Conservation (phyloP, 2,797 vertebrate genomes). For the Molossus molossus region DNA sequence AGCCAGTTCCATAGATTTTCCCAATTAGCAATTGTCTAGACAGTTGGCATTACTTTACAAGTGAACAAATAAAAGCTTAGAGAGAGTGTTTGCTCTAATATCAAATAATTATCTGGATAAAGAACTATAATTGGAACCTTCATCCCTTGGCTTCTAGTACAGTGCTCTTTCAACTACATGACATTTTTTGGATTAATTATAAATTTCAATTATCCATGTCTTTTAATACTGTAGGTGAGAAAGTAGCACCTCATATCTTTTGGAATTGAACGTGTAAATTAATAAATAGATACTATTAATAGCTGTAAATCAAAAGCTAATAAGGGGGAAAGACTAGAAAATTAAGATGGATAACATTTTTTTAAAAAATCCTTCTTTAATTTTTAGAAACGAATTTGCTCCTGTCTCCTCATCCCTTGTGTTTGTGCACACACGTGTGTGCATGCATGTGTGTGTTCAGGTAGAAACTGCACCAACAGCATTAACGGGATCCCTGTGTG, state of each 20-base stretch:
- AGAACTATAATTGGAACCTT: background rate
- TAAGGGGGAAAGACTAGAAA: slow-evolving; percentile 59
- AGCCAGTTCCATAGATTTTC: background rate
- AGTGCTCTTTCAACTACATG: background rate
- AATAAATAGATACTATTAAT: slow-evolving; percentile 69
- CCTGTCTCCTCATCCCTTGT: background rate
- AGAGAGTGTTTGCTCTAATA: background rate
- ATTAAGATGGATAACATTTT: slow-evolving; percentile 20
- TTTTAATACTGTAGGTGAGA: slow-evolving; percentile 38
- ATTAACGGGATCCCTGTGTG: background rate
- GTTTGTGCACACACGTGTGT: background rate
- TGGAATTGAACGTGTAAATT: slow-evolving; percentile 65
- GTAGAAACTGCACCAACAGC: background rate
- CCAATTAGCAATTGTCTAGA: background rate
- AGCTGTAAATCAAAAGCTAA: slow-evolving; percentile 65
- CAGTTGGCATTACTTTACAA: background rate
- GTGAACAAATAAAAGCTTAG: slow-evolving; percentile 21
- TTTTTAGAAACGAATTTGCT: slow-evolving; percentile 18
- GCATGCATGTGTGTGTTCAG: background rate
- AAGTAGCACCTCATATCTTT: slow-evolving; percentile 58
- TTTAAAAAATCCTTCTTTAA: background rate
- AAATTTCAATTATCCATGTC: slow-evolving; percentile 61
- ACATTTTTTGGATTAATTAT: slow-evolving; percentile 36
- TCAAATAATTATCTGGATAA: background rate
- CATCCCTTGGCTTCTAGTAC: background rate